phyloP scores from a whole-genome alignment of 30 jellyfish, hydroid and myxozoan genomes.

The Euphysa ruthae region DNA sequence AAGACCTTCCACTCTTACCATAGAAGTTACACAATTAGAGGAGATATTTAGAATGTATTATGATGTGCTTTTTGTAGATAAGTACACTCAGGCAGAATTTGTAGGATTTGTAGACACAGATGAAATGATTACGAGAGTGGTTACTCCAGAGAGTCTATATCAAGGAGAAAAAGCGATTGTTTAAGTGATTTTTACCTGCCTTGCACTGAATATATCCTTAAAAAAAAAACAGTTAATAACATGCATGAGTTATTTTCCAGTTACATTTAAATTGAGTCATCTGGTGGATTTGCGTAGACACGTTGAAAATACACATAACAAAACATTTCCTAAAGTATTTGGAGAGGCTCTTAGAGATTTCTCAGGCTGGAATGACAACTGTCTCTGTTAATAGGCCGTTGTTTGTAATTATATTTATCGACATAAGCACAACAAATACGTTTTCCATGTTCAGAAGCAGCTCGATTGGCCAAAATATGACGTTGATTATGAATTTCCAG shows the following conservation, averaged over 20 bases:
- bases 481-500: constrained; percentile 10
- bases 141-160: constrained; percentile 37
- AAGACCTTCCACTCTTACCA: constrained; percentile 7
- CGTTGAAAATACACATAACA: constrained; percentile 22
- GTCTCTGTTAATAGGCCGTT: no score
- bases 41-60: constrained; percentile 44
- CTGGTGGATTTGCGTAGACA: constrained; percentile 22
- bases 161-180: no score
- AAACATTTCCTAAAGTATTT: constrained; percentile 25
- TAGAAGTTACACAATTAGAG: constrained; percentile 5
- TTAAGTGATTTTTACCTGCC: no score
- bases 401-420: constrained; percentile 54
- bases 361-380: constrained; percentile 11
- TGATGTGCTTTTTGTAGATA: constrained; percentile 50
- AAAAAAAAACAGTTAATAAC: constrained; percentile 34
- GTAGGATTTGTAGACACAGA: constrained; percentile 65
- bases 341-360: constrained; percentile 28
- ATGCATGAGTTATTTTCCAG: constrained; percentile 62
- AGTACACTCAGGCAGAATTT: constrained; percentile 31
- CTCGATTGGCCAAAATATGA: constrained; percentile 40
- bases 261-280: constrained; percentile 39
- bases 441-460: constrained; percentile 43
- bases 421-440: constrained; percentile 42
- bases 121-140: constrained; percentile 37
- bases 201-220: constrained; percentile 33